Conservation (phyloP, 2,797 vertebrate genomes). For the Hafferia zeledoni region DNA sequence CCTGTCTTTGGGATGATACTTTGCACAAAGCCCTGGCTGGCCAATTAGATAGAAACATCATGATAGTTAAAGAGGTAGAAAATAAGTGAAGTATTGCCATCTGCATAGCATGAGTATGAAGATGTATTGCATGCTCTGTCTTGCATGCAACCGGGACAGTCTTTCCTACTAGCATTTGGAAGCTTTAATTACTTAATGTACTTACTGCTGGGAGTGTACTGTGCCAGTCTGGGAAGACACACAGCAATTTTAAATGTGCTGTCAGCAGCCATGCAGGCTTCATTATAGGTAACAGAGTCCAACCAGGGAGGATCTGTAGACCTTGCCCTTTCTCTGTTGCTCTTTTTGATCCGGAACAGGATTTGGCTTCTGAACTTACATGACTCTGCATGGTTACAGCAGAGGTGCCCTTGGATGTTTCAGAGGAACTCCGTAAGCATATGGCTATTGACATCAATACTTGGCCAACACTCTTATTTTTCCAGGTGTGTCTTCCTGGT, state of each 20-base stretch:
- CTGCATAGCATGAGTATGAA: not conserved
- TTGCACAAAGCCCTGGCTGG: not conserved
- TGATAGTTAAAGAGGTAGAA: not conserved
- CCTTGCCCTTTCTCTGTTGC: not conserved
- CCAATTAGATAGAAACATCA: not conserved
- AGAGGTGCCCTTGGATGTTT: not conserved
- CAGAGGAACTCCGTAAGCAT: not conserved
- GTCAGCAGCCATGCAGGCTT: not conserved
- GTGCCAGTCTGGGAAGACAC: not conserved
- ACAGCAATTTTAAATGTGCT: not conserved
- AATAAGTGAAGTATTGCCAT: not conserved
- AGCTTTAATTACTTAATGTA: not conserved
- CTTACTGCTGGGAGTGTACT: not conserved
- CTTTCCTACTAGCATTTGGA: not conserved
- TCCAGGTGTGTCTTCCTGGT: slow-evolving; percentile 46
- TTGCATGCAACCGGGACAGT: not conserved
- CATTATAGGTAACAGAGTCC: not conserved
- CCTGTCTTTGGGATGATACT: not conserved
- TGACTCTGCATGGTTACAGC: not conserved
- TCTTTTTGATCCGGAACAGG: not conserved
- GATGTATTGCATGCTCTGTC: not conserved
- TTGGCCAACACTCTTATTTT: not conserved
- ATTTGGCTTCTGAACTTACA: not conserved
- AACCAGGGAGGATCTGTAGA: not conserved
- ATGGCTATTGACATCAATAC: fast-evolving